A percentile compares a stretch with the other conserved stretches of the same genome.
phyloP scores from a whole-genome alignment of 1,140 invertebrate genomes.

The Harlomillsia oculata region DNA sequence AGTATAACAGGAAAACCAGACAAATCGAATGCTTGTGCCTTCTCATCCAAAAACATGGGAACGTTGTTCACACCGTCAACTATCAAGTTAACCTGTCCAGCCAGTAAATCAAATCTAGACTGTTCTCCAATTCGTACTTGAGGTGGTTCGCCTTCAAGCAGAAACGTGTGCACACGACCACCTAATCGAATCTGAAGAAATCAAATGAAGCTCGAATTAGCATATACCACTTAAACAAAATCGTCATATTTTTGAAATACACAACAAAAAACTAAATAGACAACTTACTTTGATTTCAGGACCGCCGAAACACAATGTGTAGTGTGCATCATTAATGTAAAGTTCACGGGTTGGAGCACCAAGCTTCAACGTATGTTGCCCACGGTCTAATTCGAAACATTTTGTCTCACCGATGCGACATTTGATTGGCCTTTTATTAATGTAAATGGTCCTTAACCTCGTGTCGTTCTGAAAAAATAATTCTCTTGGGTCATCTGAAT shows the following conservation, averaged over 20 bases:
- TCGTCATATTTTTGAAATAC: no score
- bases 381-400: slow-evolving; percentile 55
- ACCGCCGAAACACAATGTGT: slow-evolving; percentile 84
- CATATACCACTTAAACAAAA: no score
- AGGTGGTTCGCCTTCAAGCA: slow-evolving; percentile 77
- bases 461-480: slow-evolving; percentile 58
- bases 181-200: slow-evolving; percentile 45
- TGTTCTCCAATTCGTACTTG: slow-evolving; percentile 47
- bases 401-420: slow-evolving; percentile 36
- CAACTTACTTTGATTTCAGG: slow-evolving; percentile 68
- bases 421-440: slow-evolving; percentile 26
- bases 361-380: slow-evolving; percentile 57
- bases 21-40: slow-evolving; percentile 61
- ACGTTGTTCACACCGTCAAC: slow-evolving; percentile 66
- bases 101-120: slow-evolving; percentile 61
- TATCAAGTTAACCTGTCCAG: slow-evolving; percentile 71
- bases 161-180: slow-evolving; percentile 60
- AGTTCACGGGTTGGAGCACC: slow-evolving; percentile 86
- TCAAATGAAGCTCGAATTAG: no score
- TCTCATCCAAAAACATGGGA: slow-evolving; percentile 74
- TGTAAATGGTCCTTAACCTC: slow-evolving; percentile 37
- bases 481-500: slow-evolving; percentile 72
- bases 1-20: slow-evolving; percentile 63
- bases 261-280: slow-evolving; percentile 21
- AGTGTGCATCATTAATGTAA: slow-evolving; percentile 74